Evolutionary conservation across 2,797 vertebrate species (phyloP), one percentile per base, ranked within the genome.

Genomic region (Notolepis coatsorum): DNA sequence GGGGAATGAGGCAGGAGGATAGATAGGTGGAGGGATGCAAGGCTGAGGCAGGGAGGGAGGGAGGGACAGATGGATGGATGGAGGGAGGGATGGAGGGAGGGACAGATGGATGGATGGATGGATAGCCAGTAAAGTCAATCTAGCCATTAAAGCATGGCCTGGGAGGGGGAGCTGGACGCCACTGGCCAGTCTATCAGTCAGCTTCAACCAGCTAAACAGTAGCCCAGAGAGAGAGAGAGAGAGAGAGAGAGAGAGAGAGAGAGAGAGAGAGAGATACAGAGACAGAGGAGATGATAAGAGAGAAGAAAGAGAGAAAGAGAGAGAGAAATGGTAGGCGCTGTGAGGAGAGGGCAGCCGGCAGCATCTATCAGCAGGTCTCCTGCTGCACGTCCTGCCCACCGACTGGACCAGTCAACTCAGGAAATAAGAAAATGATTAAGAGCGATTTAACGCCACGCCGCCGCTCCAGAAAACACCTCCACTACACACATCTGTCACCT

Each of bases 361-460:
- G 62, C 79, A 87, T 86, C 82, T 33, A 84, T 91, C 87, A 89
- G 77, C 4, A n/a, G n/a, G n/a, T n/a, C n/a, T n/a, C n/a, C n/a
- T n/a, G n/a, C n/a, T n/a, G n/a, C n/a, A n/a, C n/a, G 0, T 24
- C 5, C 1, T 18, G 37, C 68, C 80, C 61, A 7, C 51, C 27
- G 62, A 35, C 15, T 1, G 60, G 82, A 59, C 58, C 77, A 75
- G 85, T 86, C 83, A 86, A 52, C 75, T 82, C 84, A 76, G 86
- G 88, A 91, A 88, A 89, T 90, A 87, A 85, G 89, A 88, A 88
- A 90, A 90, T 85, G 81, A 92, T 91, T 83, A 89, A 87, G 84
- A 89, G 84, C 74, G 77, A 88, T 88, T 90, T 87, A 84, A 89
- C 69, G 82, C 79, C 79, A 71, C 23, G 42, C 68, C 20, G 51